Percentiles rank a stretch among this genome's conserved stretches.
phyloP scores from a whole-genome alignment of 2,888 invertebrate species.

The Thalpophila matura region DNA sequence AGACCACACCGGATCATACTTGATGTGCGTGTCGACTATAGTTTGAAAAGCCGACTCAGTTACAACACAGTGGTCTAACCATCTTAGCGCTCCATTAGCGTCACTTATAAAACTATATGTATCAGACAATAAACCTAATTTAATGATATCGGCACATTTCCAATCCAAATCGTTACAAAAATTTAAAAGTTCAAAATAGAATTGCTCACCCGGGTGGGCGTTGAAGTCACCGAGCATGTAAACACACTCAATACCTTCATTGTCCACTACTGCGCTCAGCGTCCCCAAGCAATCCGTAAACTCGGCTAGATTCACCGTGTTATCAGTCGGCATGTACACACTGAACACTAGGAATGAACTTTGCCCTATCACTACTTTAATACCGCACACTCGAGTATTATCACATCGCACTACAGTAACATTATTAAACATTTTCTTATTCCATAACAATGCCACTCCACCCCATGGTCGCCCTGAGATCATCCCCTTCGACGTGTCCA shows the following conservation, averaged over 20 bases:
- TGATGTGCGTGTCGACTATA: constrained; percentile 2
- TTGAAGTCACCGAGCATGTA: constrained; percentile 18
- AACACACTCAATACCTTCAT: background rate
- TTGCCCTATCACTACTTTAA: no score
- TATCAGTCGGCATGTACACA: constrained; percentile 5
- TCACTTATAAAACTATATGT: constrained; percentile 35
- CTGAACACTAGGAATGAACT: background rate
- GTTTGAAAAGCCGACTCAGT: constrained; percentile 23
- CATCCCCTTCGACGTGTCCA: background rate
- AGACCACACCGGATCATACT: constrained; percentile 21
- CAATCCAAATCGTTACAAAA: constrained; percentile 32
- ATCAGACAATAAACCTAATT: constrained; percentile 25
- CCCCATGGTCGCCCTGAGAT: background rate
- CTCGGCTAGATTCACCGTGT: background rate
- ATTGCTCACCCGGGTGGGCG: constrained; percentile 9
- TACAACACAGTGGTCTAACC: constrained; percentile 35
- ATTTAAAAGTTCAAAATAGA: constrained; percentile 30
- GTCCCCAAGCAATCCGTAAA: background rate
- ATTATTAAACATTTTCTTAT: constrained; percentile 3
- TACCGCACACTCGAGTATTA: background rate
- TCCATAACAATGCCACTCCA: constrained; percentile 1
- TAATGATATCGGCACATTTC: constrained; percentile 31
- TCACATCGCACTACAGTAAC: background rate
- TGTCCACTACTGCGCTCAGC: constrained; percentile 1
- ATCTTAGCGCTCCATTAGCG: constrained; percentile 24